Evolutionary conservation across 2,797 vertebrate genomes (phyloP), one percentile per base, ranked within the genome.

Genomic region (Pipistrellus kuhlii): DNA sequence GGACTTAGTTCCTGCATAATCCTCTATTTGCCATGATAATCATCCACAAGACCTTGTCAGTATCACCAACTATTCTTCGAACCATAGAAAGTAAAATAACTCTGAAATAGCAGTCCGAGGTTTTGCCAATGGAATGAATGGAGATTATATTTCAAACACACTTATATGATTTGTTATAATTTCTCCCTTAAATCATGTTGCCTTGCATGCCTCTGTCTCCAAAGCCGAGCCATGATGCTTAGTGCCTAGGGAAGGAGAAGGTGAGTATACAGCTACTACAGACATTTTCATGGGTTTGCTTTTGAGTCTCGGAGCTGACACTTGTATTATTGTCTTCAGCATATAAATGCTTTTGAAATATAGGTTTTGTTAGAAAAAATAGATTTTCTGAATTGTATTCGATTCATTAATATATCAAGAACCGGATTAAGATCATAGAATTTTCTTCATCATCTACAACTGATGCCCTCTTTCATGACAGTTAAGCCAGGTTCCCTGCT

Each of bases 321-420:
- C 38, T 85, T 78, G 46, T 55, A 62, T 51, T 76, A 41, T 8
- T 64, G 8, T 75, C 27, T 93, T 86, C 18, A 90, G 17, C 46
- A 71, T 64, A 51, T n/a, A 89, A 88, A 62, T 46, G 1, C 86
- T 64, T 94, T 84, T 59, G 32, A 94, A 94, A 55, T 53, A 64
- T 2, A 72, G 9, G 17, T 17, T 77, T 94, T 73, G 13, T 93
- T 68, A 68, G 8, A 90, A 85, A 82, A 88, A 90, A 75, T 41
- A 3, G 17, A 35, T 82, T 35, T 48, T 94, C 20, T 57, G 57
- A 71, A 82, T 72, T 88, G 59, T 55, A 32, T 59, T 76, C n/a
- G 12, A 38, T 41, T 5, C 25, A 92, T 73, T 92, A 81, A 44
- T 25, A 41, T 72, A 69, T 81, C 13, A 91, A 72, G 69, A 91